phyloP scores from a whole-genome alignment of 1,140 invertebrate species.

The Akabosia matsudoensis region DNA sequence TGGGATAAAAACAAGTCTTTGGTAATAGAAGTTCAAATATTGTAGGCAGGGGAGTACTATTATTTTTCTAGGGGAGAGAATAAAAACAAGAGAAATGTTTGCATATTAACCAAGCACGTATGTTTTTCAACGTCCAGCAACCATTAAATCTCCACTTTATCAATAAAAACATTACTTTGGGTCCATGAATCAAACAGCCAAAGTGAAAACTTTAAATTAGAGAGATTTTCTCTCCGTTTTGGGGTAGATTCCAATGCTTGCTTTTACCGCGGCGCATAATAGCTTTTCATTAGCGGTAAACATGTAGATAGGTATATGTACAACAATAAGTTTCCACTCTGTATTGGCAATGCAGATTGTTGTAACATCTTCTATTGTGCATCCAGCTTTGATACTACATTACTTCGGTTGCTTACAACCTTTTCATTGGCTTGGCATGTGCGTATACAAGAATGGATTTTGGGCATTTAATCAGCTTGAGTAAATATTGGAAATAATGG shows the following conservation, averaged over 20 bases:
- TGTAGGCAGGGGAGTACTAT: neutral
- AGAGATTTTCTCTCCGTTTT: no score
- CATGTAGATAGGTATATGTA: no score
- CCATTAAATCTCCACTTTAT: neutral
- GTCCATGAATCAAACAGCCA: neutral
- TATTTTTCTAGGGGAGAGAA: neutral
- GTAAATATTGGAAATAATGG: constrained; percentile 46
- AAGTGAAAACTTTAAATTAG: neutral
- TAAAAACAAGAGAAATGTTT: neutral
- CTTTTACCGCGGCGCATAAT: no score
- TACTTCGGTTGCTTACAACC: neutral
- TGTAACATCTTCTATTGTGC: no score
- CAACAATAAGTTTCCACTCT: no score
- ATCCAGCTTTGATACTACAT: no score
- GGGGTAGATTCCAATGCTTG: neutral
- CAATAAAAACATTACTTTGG: neutral
- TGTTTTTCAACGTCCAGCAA: no score
- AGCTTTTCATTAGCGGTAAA: no score
- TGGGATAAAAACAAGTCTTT: neutral
- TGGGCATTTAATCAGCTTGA: constrained; percentile 45
- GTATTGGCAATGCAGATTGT: no score
- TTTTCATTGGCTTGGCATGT: constrained; percentile 43
- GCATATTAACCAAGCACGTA: neutral
- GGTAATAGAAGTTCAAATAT: neutral
- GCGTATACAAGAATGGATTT: constrained; percentile 33